Base-by-base conservation (phyloP, 2,113 vertebrate genomes). In the Tenebrosternarchus preto region DNA sequence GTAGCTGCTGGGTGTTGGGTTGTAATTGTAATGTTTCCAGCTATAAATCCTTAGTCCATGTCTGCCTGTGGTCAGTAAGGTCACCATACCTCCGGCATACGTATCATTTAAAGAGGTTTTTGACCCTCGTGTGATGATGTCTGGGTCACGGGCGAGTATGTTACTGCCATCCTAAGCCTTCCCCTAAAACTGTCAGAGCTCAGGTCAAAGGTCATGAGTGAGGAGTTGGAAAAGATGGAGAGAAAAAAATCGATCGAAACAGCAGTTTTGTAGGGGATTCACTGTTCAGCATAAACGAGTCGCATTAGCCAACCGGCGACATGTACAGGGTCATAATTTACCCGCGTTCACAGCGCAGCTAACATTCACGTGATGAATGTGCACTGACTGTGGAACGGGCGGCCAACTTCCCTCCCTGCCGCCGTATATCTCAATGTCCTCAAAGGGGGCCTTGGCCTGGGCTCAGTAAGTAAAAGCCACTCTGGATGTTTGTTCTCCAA, bases 401-500 rank as follows among this genome's bases (percentile, higher is more conserved):
- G 60, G 50, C 16, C 22, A 67, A 73, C 66, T 76, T 83, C 71
- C 1, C 56, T 80, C 15, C 31, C 43, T 69, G 67, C 50, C 73
- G 56, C 36, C 56, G 75, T 78, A 63, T 81, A 70, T 46, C 56
- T 64, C 50, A 33, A 56, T 46, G 55, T 36, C n/a, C 63, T 72
- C 39, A 79, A 76, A 75, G 17, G 67, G n/a, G 73, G 55, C 56
- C 50, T 64, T 17, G 53, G 63, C 78, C 43, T 4, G 36, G 6
- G 33, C 6, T 6, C 2, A n/a, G 46, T 63, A 63, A 59, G 61
- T 76, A 70, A 80, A 74, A 64, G n/a, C 16, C 53, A 33, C 82
- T 67, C 56, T 64, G 66, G 57, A 53, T 79, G 77, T 66, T 43
- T 69, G 82, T 39, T n/a, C n/a, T n/a, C 36, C 20, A 77, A 64